Evolutionary conservation across 1,140 invertebrate species (phyloP), one percentile per base, ranked within the genome.

Genomic region (Grapholita molesta): DNA sequence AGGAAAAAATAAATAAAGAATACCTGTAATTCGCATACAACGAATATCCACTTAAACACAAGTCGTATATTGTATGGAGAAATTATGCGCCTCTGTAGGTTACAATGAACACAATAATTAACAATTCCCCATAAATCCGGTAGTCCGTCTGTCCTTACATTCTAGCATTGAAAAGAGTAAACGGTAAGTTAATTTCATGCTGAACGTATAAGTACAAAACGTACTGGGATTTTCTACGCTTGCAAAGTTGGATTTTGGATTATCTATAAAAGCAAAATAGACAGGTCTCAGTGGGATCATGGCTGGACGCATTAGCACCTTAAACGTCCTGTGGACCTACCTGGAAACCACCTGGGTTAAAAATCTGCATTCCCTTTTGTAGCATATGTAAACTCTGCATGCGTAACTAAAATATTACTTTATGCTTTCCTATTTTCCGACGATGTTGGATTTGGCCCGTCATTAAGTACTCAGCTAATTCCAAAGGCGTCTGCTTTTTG

Each of bases 41-140:
- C 67, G 67, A 73, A 70, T 70, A 66, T 72, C 55, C 55, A 61
- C 55, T 61, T 61, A 61, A 61, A 61, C 55, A 61, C 55, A 25
- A 30, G 55, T 28, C 24, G 55, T 71, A 25, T 70, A 66, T 28
- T 32, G 23, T 57, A 71, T 72, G 70, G 72, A 68, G 28, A 70
- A 72, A 70, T 70, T 77, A 70, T 30, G 71, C 71, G 72, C 74
- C 72, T 75, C 66, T 66, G 53, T 70, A 48, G 67, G 64, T 74
- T 69, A 68, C 65, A 67, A 66, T 67, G 71, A 78, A 72, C 21
- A 52, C 65, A 64, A 71, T 70, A 71, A 75, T 77, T 77, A 74
- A 70, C 70, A 52, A 70, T 80, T 76, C 68, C 28, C 64, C 72
- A 77, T 71, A 75, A 82, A 73, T 77, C 57, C 75, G 67, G 74